Percentiles rank a stretch among this genome's conserved stretches.
These are phyloP conservation scores for Tachuris rubrigastra DNA, from an alignment of 2,113 vertebrate genomes.

Conservation along the genomic window DNA sequence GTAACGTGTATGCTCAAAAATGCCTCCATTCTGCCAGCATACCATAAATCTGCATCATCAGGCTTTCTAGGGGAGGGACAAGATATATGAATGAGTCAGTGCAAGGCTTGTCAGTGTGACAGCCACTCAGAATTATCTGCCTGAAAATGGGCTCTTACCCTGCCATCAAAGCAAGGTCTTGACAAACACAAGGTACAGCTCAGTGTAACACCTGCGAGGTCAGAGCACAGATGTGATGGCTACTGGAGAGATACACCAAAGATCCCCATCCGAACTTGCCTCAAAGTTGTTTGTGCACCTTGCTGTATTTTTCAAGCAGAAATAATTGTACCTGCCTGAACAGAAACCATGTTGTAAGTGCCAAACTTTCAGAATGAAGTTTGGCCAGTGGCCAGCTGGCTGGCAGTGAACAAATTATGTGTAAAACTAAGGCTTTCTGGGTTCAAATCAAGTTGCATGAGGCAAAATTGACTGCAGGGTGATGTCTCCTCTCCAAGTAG, in stretches of 20 bases:
- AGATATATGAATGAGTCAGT: not conserved
- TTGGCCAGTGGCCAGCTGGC: not conserved
- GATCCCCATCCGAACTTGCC: not conserved
- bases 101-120: not conserved
- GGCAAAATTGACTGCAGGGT: not conserved
- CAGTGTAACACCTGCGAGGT: not conserved
- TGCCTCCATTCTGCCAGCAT: not conserved
- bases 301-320: not conserved
- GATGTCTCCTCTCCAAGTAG: not conserved
- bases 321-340: not conserved
- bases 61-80: not conserved
- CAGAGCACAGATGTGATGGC: not conserved
- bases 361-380: not conserved
- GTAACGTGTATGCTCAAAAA: not conserved
- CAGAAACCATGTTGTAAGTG: not conserved
- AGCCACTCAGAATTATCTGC: not conserved
- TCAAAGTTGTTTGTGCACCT: not conserved
- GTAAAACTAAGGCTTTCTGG: not conserved
- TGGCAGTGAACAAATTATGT: not conserved
- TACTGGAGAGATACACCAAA: not conserved
- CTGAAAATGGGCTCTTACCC: not conserved
- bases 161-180: not conserved
- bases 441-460: fast-evolving
- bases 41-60: not conserved
- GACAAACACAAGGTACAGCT: not conserved